A percentile compares a stretch with the other conserved stretches of the same genome.
phyloP scores from a whole-genome alignment of 2,888 invertebrate genomes.

The Linyphia triangularis region DNA sequence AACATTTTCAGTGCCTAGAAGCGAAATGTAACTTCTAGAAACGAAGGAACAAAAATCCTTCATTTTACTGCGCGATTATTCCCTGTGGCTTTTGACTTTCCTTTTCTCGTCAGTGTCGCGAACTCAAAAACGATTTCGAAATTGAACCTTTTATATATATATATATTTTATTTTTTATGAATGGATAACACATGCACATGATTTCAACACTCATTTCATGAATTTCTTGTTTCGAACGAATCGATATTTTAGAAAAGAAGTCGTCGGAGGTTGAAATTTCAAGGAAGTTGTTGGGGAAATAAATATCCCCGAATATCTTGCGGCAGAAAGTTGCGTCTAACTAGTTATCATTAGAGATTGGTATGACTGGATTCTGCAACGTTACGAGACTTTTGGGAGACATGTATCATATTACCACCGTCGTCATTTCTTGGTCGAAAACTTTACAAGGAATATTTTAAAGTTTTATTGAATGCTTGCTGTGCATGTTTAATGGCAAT shows the following conservation, averaged over 20 bases:
- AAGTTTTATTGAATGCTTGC: too few relatives aligned
- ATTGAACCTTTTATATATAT: background rate
- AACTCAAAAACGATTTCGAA: conserved; percentile 1
- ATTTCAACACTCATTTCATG: background rate
- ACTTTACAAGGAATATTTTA: too few relatives aligned
- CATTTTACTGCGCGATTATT: conserved; percentile 24
- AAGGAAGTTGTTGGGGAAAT: background rate
- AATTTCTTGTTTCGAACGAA: background rate
- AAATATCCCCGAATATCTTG: background rate
- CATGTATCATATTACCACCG: too few relatives aligned
- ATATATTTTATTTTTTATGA: background rate
- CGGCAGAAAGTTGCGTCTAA: background rate
- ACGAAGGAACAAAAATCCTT: background rate
- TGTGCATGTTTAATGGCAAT: too few relatives aligned
- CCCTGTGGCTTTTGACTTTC: conserved; percentile 9
- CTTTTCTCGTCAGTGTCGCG: background rate
- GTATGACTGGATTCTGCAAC: too few relatives aligned
- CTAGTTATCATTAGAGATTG: background rate
- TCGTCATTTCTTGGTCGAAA: too few relatives aligned
- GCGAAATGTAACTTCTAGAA: background rate
- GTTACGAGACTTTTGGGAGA: too few relatives aligned
- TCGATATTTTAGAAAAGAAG: background rate
- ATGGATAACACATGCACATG: conserved; percentile 12
- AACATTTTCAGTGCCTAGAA: conserved; percentile 12
- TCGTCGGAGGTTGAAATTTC: background rate